Evolutionary conservation across 2,113 vertebrate genomes (phyloP).

Genomic region (Prolemur simus): DNA sequence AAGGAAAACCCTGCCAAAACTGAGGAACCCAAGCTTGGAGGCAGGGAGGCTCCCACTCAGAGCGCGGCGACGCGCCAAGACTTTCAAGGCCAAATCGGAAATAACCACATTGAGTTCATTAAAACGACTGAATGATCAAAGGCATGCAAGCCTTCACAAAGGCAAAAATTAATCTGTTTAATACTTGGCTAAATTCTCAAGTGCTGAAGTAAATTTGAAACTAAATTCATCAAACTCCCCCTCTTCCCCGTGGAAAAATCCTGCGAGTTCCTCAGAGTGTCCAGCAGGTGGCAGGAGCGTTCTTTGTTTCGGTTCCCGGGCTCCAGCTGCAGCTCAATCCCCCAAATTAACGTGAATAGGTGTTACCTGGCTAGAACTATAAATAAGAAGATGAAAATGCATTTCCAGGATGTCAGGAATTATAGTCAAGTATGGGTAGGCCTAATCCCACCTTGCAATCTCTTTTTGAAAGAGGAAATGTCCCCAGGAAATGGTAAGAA

Average conservation of each 20-base stretch:
- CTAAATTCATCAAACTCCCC: constrained; percentile 78
- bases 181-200: constrained; percentile 81
- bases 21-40: constrained; percentile 84
- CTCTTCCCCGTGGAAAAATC: constrained; percentile 77
- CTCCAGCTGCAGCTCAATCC: fast-evolving
- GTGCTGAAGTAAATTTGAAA: constrained; percentile 81
- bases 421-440: background rate
- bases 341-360: background rate
- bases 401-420: background rate
- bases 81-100: constrained; percentile 85
- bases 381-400: background rate
- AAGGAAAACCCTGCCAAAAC: constrained; percentile 83
- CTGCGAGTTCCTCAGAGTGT: constrained; percentile 50
- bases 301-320: background rate
- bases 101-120: constrained; percentile 85
- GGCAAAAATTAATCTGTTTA: constrained; percentile 80
- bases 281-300: constrained; percentile 84
- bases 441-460: background rate
- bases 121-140: constrained; percentile 82
- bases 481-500: background rate
- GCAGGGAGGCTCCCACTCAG: constrained; percentile 77
- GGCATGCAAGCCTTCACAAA: constrained; percentile 74
- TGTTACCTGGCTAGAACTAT: background rate
- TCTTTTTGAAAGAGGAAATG: background rate
- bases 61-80: constrained; percentile 78